These are phyloP conservation scores for Lepidocyrtoides sp. DNA, from an alignment of 2,888 invertebrate species.

Conservation along the genomic window DNA sequence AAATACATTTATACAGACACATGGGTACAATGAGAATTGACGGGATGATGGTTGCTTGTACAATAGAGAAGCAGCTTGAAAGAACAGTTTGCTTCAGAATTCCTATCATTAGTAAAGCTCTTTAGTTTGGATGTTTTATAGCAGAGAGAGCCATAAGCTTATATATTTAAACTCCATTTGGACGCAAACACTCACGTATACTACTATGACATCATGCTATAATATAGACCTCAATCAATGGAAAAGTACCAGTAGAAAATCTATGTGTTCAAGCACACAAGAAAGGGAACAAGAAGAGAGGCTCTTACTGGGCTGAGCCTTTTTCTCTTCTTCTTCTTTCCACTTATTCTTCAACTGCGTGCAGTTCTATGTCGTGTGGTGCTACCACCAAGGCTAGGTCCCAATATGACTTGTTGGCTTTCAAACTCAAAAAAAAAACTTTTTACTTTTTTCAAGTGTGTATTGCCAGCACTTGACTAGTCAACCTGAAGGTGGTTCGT, in stretches of 20 bases:
- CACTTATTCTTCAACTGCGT: not conserved
- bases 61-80: slow-evolving; percentile 57
- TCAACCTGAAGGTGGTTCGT: slow-evolving; percentile 47
- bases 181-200: not conserved
- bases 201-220: slow-evolving; percentile 3
- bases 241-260: slow-evolving; percentile 51
- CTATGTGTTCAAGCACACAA: slow-evolving; percentile 32
- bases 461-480: slow-evolving; percentile 77
- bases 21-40: slow-evolving; percentile 46
- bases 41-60: slow-evolving; percentile 45
- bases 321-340: slow-evolving; percentile 31
- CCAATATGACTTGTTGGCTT: slow-evolving; percentile 73
- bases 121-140: slow-evolving; percentile 22
- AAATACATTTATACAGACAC: not conserved
- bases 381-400: slow-evolving; percentile 35
- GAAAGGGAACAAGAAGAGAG: slow-evolving; percentile 1
- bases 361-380: not conserved
- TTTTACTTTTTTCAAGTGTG: slow-evolving; percentile 73
- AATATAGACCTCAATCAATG: slow-evolving; percentile 73
- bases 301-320: slow-evolving; percentile 63
- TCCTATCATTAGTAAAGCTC: slow-evolving; percentile 71
- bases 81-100: slow-evolving; percentile 38
- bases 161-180: not conserved
- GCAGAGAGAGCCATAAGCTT: not conserved
- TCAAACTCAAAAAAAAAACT: slow-evolving; percentile 64